Percentiles rank a stretch among this genome's conserved stretches.
phyloP scores from a whole-genome alignment of 2,113 vertebrate genomes.

The Cyprinus carpio region DNA sequence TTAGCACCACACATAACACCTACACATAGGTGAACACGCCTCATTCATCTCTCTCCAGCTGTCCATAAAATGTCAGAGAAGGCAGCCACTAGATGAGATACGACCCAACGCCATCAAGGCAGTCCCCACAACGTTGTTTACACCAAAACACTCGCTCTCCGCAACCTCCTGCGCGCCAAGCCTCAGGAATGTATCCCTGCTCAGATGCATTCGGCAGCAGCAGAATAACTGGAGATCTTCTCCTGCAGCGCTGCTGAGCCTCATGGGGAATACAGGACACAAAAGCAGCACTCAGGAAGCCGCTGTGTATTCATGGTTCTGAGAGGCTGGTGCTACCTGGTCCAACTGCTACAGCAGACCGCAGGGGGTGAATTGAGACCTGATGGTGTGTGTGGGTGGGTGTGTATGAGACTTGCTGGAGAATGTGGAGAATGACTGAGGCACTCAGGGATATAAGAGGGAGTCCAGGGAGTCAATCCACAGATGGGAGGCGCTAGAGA shows the following conservation, averaged over 20 bases:
- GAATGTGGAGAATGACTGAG: background rate
- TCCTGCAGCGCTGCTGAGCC: slow-evolving; percentile 27
- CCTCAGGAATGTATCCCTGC: slow-evolving; percentile 55
- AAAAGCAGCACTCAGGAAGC: slow-evolving; percentile 22
- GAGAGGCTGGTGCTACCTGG: slow-evolving; percentile 35
- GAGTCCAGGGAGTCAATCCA: background rate
- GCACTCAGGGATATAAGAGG: background rate
- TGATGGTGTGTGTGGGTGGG: slow-evolving; percentile 12
- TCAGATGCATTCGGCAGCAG: slow-evolving; percentile 10
- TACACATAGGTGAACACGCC: slow-evolving; percentile 5
- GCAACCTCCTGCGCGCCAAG: slow-evolving; percentile 45
- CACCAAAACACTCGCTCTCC: slow-evolving; percentile 53
- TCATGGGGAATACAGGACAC: slow-evolving; percentile 14
- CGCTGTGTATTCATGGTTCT: slow-evolving; percentile 17
- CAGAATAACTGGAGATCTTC: background rate
- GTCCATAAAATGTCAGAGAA: slow-evolving; percentile 43
- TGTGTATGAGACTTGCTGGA: slow-evolving; percentile 32
- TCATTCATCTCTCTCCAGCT: slow-evolving; percentile 23
- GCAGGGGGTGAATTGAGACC: slow-evolving; percentile 45
- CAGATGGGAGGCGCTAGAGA: slow-evolving; percentile 37
- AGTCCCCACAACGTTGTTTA: slow-evolving; percentile 51
- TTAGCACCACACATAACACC: slow-evolving; percentile 13
- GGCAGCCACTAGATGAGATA: slow-evolving; percentile 39
- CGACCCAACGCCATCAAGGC: slow-evolving; percentile 38
- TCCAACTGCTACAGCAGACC: slow-evolving; percentile 5